Base-by-base conservation (phyloP, 2,888 invertebrate species). In the Orthonychiurus folsomi region DNA sequence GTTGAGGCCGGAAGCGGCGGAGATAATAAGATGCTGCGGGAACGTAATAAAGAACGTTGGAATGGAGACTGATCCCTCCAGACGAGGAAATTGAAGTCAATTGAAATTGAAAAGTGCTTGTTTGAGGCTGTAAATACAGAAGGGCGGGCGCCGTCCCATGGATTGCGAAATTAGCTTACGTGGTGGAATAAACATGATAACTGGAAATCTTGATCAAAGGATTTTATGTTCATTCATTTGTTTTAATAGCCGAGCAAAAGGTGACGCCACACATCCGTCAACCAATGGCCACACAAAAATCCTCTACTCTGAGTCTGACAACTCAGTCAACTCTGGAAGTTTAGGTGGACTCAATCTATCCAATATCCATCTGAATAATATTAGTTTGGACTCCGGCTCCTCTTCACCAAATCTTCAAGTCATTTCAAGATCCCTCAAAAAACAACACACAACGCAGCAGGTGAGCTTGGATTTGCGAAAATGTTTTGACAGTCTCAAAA, bases 221-320 rank as follows among this genome's bases (percentile, higher is more conserved):
- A 48, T 59, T 24, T 59, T 53, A 18, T 59, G 20, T 3, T 50
- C 27, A 21, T 59, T 53, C 50, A 9, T 50, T 37, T 50, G 21
- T 12, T 59, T 24, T 37, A 2, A 5, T n/a, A 18, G 23, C 52
- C 63, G 63, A 59, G 60, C 53, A 28, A 65, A 65, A 61, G 65
- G 63, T 50, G 63, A 63, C 60, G 56, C 52, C 27, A 52, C 75
- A 74, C 67, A 79, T 79, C 73, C 82, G 50, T 56, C 84, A 73
- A 82, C 83, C 76, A 85, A 84, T 79, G 84, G 84, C 68, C 84
- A 84, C 76, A 81, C 83, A 70, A 83, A 84, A 75, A 79, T 76
- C 64, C 83, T 23, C 9, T 23, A 83, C 77, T 83, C 83, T 25
- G 59, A 64, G 59, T 61, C 59, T 21, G 59, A 48, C 23, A 50